Percentiles rank a stretch among this genome's conserved stretches.
Evolutionary conservation across 2,797 vertebrate species (phyloP).

Genomic region (Myoxocephalus aenaeus): DNA sequence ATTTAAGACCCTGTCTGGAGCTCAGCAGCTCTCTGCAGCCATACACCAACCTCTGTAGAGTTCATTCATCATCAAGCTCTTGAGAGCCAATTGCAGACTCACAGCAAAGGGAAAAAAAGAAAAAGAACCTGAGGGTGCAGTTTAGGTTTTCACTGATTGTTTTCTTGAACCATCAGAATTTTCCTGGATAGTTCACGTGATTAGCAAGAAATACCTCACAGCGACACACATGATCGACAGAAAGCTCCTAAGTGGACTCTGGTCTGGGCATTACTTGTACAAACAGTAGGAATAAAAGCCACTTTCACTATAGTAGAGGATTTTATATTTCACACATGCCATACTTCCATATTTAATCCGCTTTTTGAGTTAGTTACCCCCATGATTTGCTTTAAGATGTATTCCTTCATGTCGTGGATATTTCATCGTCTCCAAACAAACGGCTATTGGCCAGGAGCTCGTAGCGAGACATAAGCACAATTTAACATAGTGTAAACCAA

Average conservation of each 20-base stretch:
- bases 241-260: conserved; percentile 38
- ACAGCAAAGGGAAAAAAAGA: conserved; percentile 11
- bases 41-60: conserved; percentile 63
- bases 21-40: conserved; percentile 67
- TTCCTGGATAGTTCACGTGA: conserved; percentile 29
- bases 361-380: not conserved
- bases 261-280: conserved; percentile 2
- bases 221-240: conserved; percentile 37
- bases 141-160: conserved; percentile 48
- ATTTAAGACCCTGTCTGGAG: conserved; percentile 81
- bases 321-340: conserved; percentile 1
- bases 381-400: not conserved
- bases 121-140: conserved; percentile 9
- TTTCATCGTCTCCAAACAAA: not conserved
- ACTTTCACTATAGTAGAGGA: not conserved
- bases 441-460: not conserved
- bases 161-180: conserved; percentile 34
- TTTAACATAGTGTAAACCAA: not conserved
- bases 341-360: not conserved
- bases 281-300: conserved; percentile 34
- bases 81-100: conserved; percentile 44
- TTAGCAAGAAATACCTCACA: conserved; percentile 32
- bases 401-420: not conserved
- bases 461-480: not conserved
- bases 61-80: conserved; percentile 71